phyloP scores from a whole-genome alignment of 2,797 vertebrate species.

The Spizella passerina region DNA sequence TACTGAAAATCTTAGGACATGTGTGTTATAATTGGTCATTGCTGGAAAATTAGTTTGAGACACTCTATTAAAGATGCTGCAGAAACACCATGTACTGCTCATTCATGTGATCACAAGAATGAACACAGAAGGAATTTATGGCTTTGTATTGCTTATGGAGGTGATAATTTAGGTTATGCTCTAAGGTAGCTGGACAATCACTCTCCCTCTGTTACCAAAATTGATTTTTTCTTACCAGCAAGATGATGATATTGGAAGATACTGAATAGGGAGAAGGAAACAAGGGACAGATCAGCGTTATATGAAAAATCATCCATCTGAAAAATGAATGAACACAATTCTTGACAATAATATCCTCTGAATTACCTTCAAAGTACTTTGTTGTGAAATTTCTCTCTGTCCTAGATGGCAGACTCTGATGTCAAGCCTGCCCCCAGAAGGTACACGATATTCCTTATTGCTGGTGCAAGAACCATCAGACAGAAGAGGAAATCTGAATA shows the following conservation, averaged over 20 bases:
- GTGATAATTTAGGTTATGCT: background rate
- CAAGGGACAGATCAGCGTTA: background rate
- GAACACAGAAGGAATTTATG: background rate
- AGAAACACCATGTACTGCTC: background rate
- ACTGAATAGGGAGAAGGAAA: background rate
- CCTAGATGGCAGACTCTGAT: background rate
- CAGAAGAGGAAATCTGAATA: background rate
- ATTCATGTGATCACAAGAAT: background rate
- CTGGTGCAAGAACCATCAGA: background rate
- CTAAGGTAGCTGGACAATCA: background rate
- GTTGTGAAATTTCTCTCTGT: conserved; percentile 44
- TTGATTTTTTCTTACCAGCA: background rate
- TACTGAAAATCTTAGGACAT: background rate
- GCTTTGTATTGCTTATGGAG: background rate
- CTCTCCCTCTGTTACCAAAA: background rate
- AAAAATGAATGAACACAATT: background rate
- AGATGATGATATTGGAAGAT: background rate
- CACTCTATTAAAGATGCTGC: background rate
- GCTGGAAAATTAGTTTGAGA: background rate
- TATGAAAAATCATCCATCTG: background rate
- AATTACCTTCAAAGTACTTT: background rate
- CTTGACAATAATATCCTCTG: background rate
- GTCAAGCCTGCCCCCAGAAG: background rate
- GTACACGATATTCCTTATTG: background rate
- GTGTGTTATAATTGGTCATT: background rate